Evolutionary conservation across 1,140 invertebrate genomes (phyloP).

Genomic region (Ooceraea biroi): DNA sequence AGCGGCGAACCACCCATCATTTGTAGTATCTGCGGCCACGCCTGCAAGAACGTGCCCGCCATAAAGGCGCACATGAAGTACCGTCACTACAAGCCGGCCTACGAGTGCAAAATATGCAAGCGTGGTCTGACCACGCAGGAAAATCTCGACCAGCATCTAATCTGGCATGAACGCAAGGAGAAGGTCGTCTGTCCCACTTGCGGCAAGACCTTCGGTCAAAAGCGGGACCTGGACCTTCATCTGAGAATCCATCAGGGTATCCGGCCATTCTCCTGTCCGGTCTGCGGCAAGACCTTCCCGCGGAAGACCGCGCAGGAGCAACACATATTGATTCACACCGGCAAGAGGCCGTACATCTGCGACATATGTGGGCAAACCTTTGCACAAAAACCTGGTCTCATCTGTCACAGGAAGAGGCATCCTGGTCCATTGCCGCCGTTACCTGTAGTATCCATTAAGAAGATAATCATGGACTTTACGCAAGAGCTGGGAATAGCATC

Average conservation of each 20-base stretch:
- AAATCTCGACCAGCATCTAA: conserved; percentile 87
- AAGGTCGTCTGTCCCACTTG: conserved; percentile 84
- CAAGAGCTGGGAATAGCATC: conserved; percentile 21
- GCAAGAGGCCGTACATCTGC: conserved; percentile 93
- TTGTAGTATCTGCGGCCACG: conserved; percentile 85
- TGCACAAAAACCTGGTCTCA: conserved; percentile 88
- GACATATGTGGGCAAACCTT: conserved; percentile 92
- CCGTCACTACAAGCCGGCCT: conserved; percentile 74
- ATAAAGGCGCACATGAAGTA: conserved; percentile 78
- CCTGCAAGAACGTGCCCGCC: conserved; percentile 81
- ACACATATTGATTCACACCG: conserved; percentile 92
- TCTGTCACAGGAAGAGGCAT: conserved; percentile 88
- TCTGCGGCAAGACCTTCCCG: conserved; percentile 91
- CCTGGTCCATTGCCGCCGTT: conserved; percentile 77
- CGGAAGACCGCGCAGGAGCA: conserved; percentile 88
- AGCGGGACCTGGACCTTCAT: conserved; percentile 89
- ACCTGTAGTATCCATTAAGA: conserved; percentile 75
- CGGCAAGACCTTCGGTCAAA: conserved; percentile 85
- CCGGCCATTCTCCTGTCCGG: conserved; percentile 90
- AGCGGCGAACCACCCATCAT: conserved; percentile 77
- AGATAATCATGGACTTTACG: conserved; percentile 72
- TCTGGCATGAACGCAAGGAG: conserved; percentile 87
- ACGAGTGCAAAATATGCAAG: conserved; percentile 76
- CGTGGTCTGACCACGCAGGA: conserved; percentile 84
- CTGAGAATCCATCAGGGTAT: conserved; percentile 89